phyloP scores from a whole-genome alignment of 2,888 invertebrate genomes.

The Proisotoma minuta region DNA sequence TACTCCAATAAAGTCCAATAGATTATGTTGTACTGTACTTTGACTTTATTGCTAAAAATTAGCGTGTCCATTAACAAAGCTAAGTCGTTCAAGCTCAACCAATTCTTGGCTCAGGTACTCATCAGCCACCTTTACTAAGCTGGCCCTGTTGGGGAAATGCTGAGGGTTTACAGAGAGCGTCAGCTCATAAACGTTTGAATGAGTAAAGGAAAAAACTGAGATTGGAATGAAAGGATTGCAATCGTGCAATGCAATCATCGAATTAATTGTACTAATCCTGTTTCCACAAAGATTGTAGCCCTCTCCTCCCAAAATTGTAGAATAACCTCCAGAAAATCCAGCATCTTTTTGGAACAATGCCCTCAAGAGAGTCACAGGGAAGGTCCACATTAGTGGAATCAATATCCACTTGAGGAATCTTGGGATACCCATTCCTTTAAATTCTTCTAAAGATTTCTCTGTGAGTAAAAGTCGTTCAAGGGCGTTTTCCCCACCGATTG shows the following conservation, averaged over 20 bases:
- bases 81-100: not conserved
- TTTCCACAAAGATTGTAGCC: constrained; percentile 13
- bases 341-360: not conserved
- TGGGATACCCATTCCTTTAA: constrained; percentile 4
- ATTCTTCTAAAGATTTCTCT: not conserved
- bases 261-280: constrained; percentile 5
- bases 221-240: constrained; percentile 12
- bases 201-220: constrained; percentile 26
- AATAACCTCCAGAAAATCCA: constrained; percentile 11
- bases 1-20: no score
- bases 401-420: constrained; percentile 17
- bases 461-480: constrained; percentile 3
- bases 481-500: constrained; percentile 9
- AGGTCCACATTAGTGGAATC: constrained; percentile 5
- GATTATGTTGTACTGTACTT: no score
- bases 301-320: constrained; percentile 17
- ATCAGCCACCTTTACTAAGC: constrained; percentile 6
- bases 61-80: not conserved
- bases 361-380: not conserved
- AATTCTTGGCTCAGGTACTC: not conserved
- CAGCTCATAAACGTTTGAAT: constrained; percentile 20
- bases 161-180: constrained; percentile 22
- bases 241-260: constrained; percentile 15
- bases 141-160: constrained; percentile 9
- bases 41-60: not conserved